These are phyloP conservation scores for Drosophila pegasa DNA, from an alignment of 2,888 invertebrate species.

Conservation along the genomic window DNA sequence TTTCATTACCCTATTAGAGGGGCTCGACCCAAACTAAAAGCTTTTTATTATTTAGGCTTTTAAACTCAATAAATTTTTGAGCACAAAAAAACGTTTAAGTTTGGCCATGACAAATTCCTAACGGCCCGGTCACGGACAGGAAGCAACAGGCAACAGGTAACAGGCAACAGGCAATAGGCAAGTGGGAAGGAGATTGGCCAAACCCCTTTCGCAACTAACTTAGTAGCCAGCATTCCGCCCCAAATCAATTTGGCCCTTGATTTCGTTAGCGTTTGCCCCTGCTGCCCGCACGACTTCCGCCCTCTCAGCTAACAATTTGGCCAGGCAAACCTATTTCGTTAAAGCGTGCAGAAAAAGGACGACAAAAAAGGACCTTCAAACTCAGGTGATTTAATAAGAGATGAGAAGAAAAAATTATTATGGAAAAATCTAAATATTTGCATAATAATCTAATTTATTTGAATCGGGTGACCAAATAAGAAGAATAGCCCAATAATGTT, in stretches of 20 bases:
- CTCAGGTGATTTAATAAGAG: background rate
- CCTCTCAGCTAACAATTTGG: constrained; percentile 48
- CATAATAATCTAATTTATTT: background rate
- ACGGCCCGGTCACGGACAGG: constrained; percentile 44
- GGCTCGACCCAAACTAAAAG: constrained; percentile 62
- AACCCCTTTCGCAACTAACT: constrained; percentile 45
- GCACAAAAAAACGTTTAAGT: constrained; percentile 41
- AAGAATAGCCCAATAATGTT: no score
- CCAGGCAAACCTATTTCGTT: constrained; percentile 52
- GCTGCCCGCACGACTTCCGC: constrained; percentile 68
- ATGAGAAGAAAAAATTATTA: background rate
- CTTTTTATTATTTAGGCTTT: constrained; percentile 21
- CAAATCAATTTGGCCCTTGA: constrained; percentile 50
- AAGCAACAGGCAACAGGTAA: constrained; percentile 35
- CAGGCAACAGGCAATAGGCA: background rate
- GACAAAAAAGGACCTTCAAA: background rate
- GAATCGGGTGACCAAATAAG: background rate
- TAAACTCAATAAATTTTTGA: constrained; percentile 59
- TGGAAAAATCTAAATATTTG: background rate
- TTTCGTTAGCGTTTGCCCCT: constrained; percentile 62
- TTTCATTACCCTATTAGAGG: constrained; percentile 35
- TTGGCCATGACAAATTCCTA: constrained; percentile 53
- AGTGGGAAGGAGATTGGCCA: constrained; percentile 13
- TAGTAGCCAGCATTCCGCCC: constrained; percentile 5
- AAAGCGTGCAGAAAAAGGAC: constrained; percentile 8